Conservation (phyloP, 2,888 invertebrate genomes). For the Danaus chrysippus region DNA sequence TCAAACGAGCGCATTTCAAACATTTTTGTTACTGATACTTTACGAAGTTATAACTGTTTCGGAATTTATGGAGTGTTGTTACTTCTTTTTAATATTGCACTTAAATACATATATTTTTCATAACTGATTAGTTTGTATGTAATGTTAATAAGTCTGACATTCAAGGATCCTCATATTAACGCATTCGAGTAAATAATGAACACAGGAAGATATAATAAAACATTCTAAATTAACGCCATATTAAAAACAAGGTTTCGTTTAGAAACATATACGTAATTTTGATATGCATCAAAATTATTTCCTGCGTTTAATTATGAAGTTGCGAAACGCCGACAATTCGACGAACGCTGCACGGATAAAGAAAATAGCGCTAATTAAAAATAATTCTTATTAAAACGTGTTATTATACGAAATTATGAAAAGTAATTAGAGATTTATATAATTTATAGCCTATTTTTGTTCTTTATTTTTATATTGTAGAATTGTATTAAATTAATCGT, state of each 20-base stretch:
- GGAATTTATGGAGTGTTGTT: not conserved
- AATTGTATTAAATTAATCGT: not conserved
- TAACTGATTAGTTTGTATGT: no score
- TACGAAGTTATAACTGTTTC: no score
- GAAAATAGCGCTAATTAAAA: constrained; percentile 19
- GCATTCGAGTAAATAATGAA: constrained; percentile 9
- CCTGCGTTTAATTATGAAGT: constrained; percentile 24
- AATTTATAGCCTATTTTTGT: not conserved
- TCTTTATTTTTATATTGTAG: not conserved
- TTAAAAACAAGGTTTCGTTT: constrained; percentile 24
- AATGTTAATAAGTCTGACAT: not conserved
- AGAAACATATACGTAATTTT: constrained; percentile 20
- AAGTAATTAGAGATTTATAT: not conserved
- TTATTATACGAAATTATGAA: no score
- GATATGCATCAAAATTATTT: constrained; percentile 21
- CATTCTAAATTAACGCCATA: constrained; percentile 16
- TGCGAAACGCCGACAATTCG: constrained; percentile 18
- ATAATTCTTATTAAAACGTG: not conserved
- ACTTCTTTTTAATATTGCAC: not conserved
- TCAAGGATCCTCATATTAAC: not conserved
- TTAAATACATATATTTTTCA: not conserved
- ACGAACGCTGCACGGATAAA: constrained; percentile 14
- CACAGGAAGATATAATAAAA: constrained; percentile 20
- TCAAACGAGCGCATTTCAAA: no score
- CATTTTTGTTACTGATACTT: no score